These are phyloP conservation scores for Saimiri boliviensis DNA, from an alignment of 2,113 vertebrate genomes.

Conservation along the genomic window DNA sequence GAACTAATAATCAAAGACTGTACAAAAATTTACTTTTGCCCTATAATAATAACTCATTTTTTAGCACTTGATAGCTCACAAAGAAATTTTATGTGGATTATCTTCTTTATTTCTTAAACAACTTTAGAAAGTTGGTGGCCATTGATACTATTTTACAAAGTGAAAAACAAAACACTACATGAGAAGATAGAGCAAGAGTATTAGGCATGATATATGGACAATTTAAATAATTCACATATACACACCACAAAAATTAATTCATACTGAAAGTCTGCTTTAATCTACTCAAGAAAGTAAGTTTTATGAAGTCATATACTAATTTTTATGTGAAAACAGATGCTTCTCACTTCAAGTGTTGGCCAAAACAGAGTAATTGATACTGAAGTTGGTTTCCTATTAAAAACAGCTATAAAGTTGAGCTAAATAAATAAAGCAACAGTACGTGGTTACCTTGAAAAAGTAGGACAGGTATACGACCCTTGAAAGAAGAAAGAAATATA, in stretches of 20 bases:
- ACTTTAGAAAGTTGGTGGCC: not conserved
- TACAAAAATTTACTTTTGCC: not conserved
- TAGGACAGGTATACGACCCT: not conserved
- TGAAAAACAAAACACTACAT: not conserved
- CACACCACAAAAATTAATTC: not conserved
- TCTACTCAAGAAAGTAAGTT: not conserved
- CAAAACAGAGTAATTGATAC: not conserved
- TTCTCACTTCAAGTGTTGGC: not conserved
- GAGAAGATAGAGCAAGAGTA: not conserved
- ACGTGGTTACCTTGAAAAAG: not conserved
- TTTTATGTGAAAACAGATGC: not conserved
- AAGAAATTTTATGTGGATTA: not conserved
- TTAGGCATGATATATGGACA: not conserved
- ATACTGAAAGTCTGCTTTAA: not conserved
- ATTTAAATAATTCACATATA: not conserved
- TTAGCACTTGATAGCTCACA: not conserved
- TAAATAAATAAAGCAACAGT: not conserved
- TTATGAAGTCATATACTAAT: not conserved
- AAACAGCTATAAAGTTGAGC: not conserved
- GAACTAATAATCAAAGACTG: not conserved
- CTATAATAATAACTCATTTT: not conserved
- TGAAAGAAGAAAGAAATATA: not conserved
- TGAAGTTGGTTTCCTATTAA: not conserved
- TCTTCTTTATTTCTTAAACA: conserved; percentile 37
- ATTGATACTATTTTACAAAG: not conserved